These are phyloP conservation scores for Brachylomia viminalis DNA, from an alignment of 2,888 invertebrate genomes.

Conservation along the genomic window DNA sequence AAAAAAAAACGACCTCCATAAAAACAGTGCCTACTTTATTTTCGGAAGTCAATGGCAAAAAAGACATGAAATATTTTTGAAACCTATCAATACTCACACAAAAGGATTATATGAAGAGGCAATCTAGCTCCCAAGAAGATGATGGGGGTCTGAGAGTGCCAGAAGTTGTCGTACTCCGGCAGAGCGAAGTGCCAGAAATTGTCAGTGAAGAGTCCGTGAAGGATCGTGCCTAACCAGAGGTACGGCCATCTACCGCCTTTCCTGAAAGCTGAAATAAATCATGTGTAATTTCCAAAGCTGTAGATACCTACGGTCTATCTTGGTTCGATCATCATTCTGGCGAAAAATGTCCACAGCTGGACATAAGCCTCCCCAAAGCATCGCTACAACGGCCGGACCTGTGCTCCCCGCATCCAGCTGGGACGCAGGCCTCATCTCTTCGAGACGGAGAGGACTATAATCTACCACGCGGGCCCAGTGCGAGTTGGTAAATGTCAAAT, in stretches of 20 bases:
- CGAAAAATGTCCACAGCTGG: too few species aligned
- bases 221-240: constrained; percentile 93
- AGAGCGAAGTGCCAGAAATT: constrained; percentile 93
- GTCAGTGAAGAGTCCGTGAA: constrained; percentile 93
- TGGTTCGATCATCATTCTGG: background rate
- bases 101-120: constrained; percentile 93
- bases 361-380: background rate
- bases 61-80: background rate
- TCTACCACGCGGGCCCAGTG: background rate
- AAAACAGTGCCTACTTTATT: background rate
- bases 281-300: background rate
- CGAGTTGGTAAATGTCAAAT: too few species aligned
- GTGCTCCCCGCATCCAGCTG: background rate
- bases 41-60: background rate
- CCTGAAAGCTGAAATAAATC: constrained; percentile 86
- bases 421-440: background rate
- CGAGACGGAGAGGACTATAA: background rate
- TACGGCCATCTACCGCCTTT: constrained; percentile 94
- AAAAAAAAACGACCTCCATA: background rate
- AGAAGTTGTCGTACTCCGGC: constrained; percentile 95
- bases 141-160: constrained; percentile 95
- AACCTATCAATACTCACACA: constrained; percentile 91
- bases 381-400: background rate
- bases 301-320: background rate
- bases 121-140: constrained; percentile 93